Evolutionary conservation across 1,140 invertebrate species (phyloP), one percentile per base, ranked within the genome.

Genomic region (Leptonema lineaticorne): DNA sequence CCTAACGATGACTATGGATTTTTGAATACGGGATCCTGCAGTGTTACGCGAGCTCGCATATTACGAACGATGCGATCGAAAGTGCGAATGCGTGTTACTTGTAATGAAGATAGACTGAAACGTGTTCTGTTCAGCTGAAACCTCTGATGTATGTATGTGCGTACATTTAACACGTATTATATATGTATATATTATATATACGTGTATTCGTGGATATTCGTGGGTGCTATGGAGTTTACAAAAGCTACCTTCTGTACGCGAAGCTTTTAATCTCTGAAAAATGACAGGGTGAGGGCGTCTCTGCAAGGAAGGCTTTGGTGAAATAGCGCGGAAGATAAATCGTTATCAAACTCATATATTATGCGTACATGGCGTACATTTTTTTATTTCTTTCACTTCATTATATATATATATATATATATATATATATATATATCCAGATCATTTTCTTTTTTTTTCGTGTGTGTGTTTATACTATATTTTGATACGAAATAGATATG

Each of bases 31-130:
- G 8, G 27, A 46, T 50, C 50, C 50, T 64, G 30, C 45, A 64
- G 29, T 64, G 37, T 64, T 64, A 27, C 16, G 59, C 27, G 56
- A 58, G 37, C 37, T n/a, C n/a, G 50, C 50, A 24, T 53, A 53
- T 53, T 53, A 62, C 46, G 29, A 22, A 27, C 41, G 59, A 27
- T 18, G 59, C 41, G 59, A 62, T 64, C 45, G 62, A 64, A 64
- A 64, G 62, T 64, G 45, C 62, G 62, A 64, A 64, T 64, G 62
- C 62, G 62, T 64, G 62, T 64, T 50, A 20, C 29, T 29, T 27
- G 45, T 64, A 64, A 64, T 64, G 62, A 64, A 50, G 62, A 64
- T 64, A 24, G 62, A 64, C 62, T 64, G 24, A 37, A 53, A 64
- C 33, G 27, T 64, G 62, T 64, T 64, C 24, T 53, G 50, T 53